phyloP scores from a whole-genome alignment of 2,113 vertebrate genomes.

The Callipepla californica region DNA sequence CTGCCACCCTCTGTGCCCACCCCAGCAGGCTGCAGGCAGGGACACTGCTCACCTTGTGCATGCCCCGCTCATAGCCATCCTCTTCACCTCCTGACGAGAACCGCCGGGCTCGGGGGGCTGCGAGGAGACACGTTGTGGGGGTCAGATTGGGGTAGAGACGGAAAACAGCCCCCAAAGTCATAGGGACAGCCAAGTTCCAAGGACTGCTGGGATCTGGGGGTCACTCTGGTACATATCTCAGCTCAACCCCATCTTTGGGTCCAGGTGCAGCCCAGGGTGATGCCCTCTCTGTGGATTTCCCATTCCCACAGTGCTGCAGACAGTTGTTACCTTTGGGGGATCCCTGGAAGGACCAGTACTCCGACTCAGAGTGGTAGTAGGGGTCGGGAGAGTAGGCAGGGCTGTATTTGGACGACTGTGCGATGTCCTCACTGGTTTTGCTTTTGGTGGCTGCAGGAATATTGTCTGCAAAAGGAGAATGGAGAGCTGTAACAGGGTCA shows the following conservation, averaged over 20 bases:
- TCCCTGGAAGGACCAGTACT: slow-evolving; percentile 90
- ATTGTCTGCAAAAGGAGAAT: slow-evolving; percentile 79
- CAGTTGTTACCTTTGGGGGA: slow-evolving; percentile 89
- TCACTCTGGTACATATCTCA: not conserved
- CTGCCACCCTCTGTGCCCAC: accelerated
- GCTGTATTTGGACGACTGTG: slow-evolving; percentile 91
- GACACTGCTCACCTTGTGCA: slow-evolving; percentile 82
- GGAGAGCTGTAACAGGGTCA: not conserved
- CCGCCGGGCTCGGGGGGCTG: slow-evolving; percentile 84
- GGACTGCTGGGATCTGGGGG: not conserved
- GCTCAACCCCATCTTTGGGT: not conserved
- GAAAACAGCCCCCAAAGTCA: not conserved
- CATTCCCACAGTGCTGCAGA: accelerated
- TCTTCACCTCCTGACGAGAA: slow-evolving; percentile 88
- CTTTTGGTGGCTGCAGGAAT: slow-evolving; percentile 89
- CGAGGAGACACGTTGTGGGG: not conserved
- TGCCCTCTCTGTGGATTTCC: not conserved
- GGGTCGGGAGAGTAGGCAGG: slow-evolving; percentile 91
- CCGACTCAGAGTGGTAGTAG: slow-evolving; percentile 88
- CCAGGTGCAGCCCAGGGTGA: accelerated
- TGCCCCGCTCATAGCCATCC: slow-evolving; percentile 84
- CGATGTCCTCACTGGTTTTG: slow-evolving; percentile 96
- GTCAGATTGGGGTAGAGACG: not conserved
- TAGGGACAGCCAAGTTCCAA: not conserved
- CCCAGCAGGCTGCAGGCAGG: not conserved